Base-by-base conservation (phyloP, 2,797 vertebrate species). In the Syngnathus rostellatus region DNA sequence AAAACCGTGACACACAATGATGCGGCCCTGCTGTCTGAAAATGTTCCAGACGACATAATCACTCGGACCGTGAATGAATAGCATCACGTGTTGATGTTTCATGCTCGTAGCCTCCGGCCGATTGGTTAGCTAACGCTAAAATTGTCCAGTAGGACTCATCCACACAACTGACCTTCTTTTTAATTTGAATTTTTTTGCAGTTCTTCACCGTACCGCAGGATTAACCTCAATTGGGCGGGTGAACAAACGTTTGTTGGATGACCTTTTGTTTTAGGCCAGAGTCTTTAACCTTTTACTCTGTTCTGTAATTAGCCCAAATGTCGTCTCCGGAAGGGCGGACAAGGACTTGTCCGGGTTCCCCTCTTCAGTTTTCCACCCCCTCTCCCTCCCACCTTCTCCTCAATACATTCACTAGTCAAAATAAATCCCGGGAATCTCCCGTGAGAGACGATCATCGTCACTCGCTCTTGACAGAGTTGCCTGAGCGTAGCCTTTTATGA, bases 341-440 rank as follows among this genome's bases (percentile, higher is more conserved):
- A 74, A 75, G 23, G 78, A 81, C 90, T 87, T 77, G 90, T 88
- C 70, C 80, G 82, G 86, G 87, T 85, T 85, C 80, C 76, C 68
- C 63, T 12, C 41, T 21, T 21, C 8, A 51, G 10, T 21, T 21
- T 51, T 9, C n/a, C 17, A 2, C 17, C 50, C 50, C n/a, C n/a
- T 45, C 11, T 45, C 11, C 16, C 16, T 19, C 46, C 46, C 46
- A 17, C 14, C 16, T 19, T 48, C 51, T 51, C 61, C 67, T 70
- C 67, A 70, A 19, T 64, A 70, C 73, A 75, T 63, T 46, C 7
- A 31, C 23, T 71, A 68, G 65, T n/a, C 61, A 5, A 38, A 46
- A 51, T 50, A 65, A 45, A 67, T 68, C 63, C 61, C 5, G 4
- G 2, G 21, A 25, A 12, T 25, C 11, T 54, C 10, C n/a, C n/a